Evolutionary conservation across 2,888 invertebrate species (phyloP), one percentile per base, ranked within the genome.

Genomic region (Merodon equestris): DNA sequence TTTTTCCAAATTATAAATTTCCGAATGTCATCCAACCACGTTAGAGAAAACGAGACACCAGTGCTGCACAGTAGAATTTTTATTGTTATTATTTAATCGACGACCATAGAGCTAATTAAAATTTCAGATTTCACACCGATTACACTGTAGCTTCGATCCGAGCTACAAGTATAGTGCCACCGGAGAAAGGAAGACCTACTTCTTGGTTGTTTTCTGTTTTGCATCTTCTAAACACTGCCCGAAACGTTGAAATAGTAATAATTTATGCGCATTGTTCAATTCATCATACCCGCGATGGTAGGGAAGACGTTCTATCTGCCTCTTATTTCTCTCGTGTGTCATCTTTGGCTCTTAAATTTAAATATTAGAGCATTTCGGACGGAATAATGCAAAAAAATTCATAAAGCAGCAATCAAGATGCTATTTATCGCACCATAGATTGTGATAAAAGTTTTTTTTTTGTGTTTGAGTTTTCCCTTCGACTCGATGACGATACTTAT

Each of bases 341-440:
- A 12, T 27, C 27, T 27, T 27, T n/a, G n/a, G n/a, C 27, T 27
- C 18, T n/a, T 14, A 27, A 60, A 66, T 56, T 67, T 51, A 57
- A 61, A 71, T 51, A 66, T 34, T 66, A 47, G 72, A 67, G 56
- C 50, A 56, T 45, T 66, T 57, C 54, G 58, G 66, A 76, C 50
- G 38, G 45, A 44, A 56, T 54, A 79, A 68, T 50, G 73, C 74
- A 74, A 68, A 74, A 79, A 74, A 50, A 45, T 27, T 68, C 68
- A 79, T 79, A 79, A 79, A 79, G 73, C 73, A 79, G 79, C 74
- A 70, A 73, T 73, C 74, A 74, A 64, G 60, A 54, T 64, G 54
- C 73, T 54, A 79, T 74, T 79, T 79, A 79, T 79, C 56, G 61
- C 47, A 45, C 50, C 54, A 34, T 38, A 1, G 48, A 53, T 70